Percentiles rank a stretch among this genome's conserved stretches.
These are phyloP conservation scores for Scomberomorus guttatus DNA, from an alignment of 2,797 vertebrate genomes.

Conservation along the genomic window DNA sequence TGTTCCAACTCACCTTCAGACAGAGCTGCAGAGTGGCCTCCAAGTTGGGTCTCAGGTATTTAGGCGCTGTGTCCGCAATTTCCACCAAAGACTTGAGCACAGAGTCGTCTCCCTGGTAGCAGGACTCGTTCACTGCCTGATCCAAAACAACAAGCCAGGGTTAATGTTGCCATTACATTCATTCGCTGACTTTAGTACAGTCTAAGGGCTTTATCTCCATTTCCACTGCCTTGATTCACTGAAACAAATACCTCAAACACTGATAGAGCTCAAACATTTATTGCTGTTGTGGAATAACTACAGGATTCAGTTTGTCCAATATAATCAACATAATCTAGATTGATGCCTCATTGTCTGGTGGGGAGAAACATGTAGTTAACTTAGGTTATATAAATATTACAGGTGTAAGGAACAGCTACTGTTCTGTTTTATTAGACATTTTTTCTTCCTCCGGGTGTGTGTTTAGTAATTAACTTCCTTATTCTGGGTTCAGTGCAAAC, in stretches of 20 bases:
- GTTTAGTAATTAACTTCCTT: neutral
- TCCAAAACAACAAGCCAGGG: slow-evolving; percentile 19
- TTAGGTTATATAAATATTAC: neutral
- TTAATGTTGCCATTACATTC: neutral
- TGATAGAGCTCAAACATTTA: neutral
- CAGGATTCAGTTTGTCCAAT: neutral
- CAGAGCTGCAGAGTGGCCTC: slow-evolving; percentile 96
- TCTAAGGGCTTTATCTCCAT: neutral
- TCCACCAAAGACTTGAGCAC: slow-evolving; percentile 98
- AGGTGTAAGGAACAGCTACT: neutral
- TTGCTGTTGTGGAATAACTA: neutral
- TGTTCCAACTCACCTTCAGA: slow-evolving; percentile 88
- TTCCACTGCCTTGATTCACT: neutral
- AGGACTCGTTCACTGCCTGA: slow-evolving; percentile 96
- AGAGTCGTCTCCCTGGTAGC: slow-evolving; percentile 96
- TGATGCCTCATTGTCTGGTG: neutral
- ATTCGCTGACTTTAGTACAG: neutral
- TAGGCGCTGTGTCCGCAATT: slow-evolving; percentile 97
- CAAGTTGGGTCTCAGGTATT: slow-evolving; percentile 96
- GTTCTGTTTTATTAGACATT: neutral
- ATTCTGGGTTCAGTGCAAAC: neutral
- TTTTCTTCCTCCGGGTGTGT: neutral
- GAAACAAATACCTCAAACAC: neutral
- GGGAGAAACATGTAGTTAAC: neutral
- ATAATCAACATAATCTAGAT: neutral